Conservation (phyloP, 2,888 invertebrate species). For the Xestia xanthographa region DNA sequence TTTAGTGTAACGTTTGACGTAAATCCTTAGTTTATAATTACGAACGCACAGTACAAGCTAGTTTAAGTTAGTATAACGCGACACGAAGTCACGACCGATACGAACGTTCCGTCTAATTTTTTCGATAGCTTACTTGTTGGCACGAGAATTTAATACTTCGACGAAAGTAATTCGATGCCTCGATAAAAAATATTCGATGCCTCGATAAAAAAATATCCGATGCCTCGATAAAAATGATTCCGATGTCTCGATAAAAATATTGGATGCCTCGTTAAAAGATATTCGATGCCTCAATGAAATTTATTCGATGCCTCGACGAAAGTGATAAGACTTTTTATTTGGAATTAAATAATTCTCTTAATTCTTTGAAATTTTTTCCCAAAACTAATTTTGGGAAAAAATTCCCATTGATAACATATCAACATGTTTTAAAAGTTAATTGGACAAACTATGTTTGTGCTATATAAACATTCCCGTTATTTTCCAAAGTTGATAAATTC, state of each 20-base stretch:
- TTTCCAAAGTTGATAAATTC: slow-evolving; percentile 28
- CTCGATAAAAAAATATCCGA: not conserved
- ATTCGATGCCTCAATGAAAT: not conserved
- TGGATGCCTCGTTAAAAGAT: too few relatives aligned
- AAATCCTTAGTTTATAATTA: slow-evolving; percentile 65
- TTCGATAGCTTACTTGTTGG: slow-evolving; percentile 45
- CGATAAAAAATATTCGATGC: not conserved
- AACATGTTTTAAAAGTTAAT: slow-evolving; percentile 3
- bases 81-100: slow-evolving; percentile 81
- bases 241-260: too few relatives aligned
- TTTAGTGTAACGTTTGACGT: slow-evolving; percentile 69
- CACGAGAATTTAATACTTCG: slow-evolving; percentile 8
- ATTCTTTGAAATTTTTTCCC: too few relatives aligned
- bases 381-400: not conserved
- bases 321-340: not conserved
- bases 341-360: not conserved
- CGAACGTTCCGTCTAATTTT: slow-evolving; percentile 75
- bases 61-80: slow-evolving; percentile 77
- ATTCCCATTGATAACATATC: not conserved
- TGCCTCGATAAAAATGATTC: not conserved
- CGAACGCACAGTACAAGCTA: slow-evolving; percentile 87
- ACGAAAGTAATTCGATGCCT: slow-evolving; percentile 23
- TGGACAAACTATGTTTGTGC: slow-evolving; percentile 35
- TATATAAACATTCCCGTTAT: slow-evolving; percentile 59
- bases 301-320: not conserved